Evolutionary conservation across 2,888 invertebrate species (phyloP).

Genomic region (Sturmia bella): DNA sequence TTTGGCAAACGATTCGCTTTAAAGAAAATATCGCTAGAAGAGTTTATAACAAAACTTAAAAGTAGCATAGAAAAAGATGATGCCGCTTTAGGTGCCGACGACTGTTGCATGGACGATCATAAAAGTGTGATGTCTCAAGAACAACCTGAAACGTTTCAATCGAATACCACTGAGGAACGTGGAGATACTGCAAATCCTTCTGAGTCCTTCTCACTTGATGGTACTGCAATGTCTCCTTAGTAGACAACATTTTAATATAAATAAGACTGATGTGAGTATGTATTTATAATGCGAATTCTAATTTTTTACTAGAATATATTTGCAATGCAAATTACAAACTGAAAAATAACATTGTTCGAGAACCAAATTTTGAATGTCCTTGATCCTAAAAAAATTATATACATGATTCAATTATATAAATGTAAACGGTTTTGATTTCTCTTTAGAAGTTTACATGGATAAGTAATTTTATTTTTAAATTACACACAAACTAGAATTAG

Average conservation of each 20-base stretch:
- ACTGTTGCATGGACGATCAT: neutral
- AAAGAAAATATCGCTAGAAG: conserved; percentile 78
- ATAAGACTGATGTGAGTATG: conserved; percentile 52
- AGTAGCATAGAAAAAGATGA: conserved; percentile 75
- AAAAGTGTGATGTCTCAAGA: neutral
- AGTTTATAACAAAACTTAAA: conserved; percentile 78
- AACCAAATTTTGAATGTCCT: too few species aligned
- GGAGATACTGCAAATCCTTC: neutral
- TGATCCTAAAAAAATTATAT: too few species aligned
- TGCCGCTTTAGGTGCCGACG: conserved; percentile 16
- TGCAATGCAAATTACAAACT: too few species aligned
- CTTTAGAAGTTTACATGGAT: too few species aligned
- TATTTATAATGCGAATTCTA: conserved; percentile 17
- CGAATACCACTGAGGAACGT: neutral
- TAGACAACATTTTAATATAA: conserved; percentile 9
- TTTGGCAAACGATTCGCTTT: conserved; percentile 76
- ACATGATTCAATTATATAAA: too few species aligned
- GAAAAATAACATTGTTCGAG: too few species aligned
- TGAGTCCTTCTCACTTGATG: neutral
- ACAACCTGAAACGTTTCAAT: neutral
- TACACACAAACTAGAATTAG: too few species aligned
- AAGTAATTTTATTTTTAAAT: too few species aligned
- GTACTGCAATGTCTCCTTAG: conserved; percentile 5
- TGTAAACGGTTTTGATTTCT: too few species aligned
- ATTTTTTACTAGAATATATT: neutral